A percentile compares a stretch with the other conserved stretches of the same genome.
These are phyloP conservation scores for Andrena cerasifolii DNA, from an alignment of 1,140 invertebrate genomes.

Conservation along the genomic window DNA sequence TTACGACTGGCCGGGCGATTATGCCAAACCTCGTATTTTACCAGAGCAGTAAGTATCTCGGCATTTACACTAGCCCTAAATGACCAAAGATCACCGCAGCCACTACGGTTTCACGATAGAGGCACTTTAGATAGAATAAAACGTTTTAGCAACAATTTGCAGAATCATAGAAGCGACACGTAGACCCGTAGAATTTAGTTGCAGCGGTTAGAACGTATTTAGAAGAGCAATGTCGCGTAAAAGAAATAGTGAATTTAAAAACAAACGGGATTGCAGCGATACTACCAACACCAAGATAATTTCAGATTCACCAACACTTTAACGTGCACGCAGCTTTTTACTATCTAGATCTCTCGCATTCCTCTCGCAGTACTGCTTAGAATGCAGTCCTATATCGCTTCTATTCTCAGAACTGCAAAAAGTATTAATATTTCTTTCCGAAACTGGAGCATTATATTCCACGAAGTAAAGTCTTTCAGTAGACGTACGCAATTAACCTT, in stretches of 20 bases:
- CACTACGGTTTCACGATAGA: background rate
- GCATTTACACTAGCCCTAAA: background rate
- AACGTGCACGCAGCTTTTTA: constrained; percentile 32
- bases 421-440: background rate
- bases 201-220: constrained; percentile 5
- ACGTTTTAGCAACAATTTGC: constrained; percentile 2
- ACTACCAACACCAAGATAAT: background rate
- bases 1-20: constrained; percentile 87
- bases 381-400: background rate
- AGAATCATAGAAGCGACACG: background rate
- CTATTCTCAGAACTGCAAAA: background rate
- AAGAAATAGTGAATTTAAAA: constrained; percentile 13
- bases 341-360: constrained; percentile 18
- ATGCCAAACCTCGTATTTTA: constrained; percentile 75
- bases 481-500: constrained; percentile 10
- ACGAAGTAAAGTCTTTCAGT: background rate
- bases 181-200: constrained; percentile 38
- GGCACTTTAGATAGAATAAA: background rate
- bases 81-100: constrained; percentile 6
- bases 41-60: constrained; percentile 78
- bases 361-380: background rate
- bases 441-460: background rate
- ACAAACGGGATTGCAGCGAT: constrained; percentile 6
- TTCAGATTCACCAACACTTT: background rate
- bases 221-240: background rate